Conservation (phyloP, 2,113 vertebrate species). For the Tragelaphus buxtoni region DNA sequence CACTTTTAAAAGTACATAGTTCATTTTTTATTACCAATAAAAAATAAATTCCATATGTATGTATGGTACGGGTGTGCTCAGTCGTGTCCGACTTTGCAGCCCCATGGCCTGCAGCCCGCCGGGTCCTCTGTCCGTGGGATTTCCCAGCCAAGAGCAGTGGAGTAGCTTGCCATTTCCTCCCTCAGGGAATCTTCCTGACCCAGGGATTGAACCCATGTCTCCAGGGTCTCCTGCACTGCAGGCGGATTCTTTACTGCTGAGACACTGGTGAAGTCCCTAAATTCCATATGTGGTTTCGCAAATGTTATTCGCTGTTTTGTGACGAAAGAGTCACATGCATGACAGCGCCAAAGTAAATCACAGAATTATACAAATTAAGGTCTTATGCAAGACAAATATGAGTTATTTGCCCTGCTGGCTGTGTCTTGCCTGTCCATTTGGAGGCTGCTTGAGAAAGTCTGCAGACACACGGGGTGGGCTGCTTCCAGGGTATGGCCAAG, state of each 20-base stretch:
- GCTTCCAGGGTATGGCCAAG: background rate
- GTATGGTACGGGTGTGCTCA: background rate
- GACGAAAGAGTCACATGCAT: conserved; percentile 73
- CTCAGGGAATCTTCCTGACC: background rate
- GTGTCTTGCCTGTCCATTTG: conserved; percentile 41
- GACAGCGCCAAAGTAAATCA: conserved; percentile 75
- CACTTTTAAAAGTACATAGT: background rate
- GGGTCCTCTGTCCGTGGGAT: background rate
- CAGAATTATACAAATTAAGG: conserved; percentile 76
- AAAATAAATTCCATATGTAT: conserved; percentile 72
- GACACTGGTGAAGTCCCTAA: conserved; percentile 25
- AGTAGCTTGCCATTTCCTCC: background rate
- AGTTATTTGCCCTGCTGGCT: conserved; percentile 44
- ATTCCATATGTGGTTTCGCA: conserved; percentile 73
- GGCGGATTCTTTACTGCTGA: background rate
- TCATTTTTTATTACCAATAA: conserved; percentile 72
- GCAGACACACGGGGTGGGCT: background rate
- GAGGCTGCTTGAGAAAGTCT: conserved; percentile 7
- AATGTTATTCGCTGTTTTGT: conserved; percentile 71
- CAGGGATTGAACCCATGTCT: background rate
- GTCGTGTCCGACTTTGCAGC: rapidly evolving
- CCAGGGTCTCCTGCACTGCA: background rate
- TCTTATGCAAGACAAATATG: conserved; percentile 72
- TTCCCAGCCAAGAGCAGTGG: background rate
- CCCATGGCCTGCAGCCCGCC: background rate